phyloP scores from a whole-genome alignment of 2,113 vertebrate species.

The Dissostichus mawsoni region DNA sequence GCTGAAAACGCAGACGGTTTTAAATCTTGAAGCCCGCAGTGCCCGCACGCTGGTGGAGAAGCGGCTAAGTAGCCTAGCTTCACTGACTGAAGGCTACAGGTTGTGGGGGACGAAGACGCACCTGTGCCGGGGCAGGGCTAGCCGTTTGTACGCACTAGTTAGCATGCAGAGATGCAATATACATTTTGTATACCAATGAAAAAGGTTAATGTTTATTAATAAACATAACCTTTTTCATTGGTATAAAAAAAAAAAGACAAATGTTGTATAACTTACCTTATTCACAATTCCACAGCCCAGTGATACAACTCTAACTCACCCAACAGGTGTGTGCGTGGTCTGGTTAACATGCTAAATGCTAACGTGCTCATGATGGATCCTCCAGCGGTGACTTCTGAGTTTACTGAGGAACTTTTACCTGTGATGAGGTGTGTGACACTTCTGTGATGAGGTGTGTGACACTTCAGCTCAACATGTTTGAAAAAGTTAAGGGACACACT shows the following conservation, averaged over 20 bases:
- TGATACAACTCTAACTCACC: not conserved
- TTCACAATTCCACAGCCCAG: not conserved
- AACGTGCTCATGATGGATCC: not conserved
- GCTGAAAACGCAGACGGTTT: too few species aligned
- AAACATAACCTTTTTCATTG: too few species aligned
- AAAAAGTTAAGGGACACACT: not conserved
- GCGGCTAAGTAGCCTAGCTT: too few species aligned
- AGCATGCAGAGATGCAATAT: too few species aligned
- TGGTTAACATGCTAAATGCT: not conserved
- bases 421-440: not conserved
- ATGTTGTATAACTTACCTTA: not conserved
- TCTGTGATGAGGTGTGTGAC: not conserved
- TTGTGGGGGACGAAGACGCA: too few species aligned
- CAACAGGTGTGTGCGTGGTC: not conserved
- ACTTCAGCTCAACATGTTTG: not conserved
- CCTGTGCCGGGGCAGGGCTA: too few species aligned
- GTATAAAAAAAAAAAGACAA: not conserved
- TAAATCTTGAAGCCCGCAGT: too few species aligned
- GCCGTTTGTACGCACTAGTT: too few species aligned
- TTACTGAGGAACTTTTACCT: not conserved
- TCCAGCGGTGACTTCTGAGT: not conserved
- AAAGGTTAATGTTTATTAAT: too few species aligned
- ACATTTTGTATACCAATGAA: too few species aligned
- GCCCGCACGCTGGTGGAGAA: too few species aligned
- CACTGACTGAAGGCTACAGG: too few species aligned